Conservation (phyloP, 2,797 vertebrate species). For the Phrynocephalus forsythii region DNA sequence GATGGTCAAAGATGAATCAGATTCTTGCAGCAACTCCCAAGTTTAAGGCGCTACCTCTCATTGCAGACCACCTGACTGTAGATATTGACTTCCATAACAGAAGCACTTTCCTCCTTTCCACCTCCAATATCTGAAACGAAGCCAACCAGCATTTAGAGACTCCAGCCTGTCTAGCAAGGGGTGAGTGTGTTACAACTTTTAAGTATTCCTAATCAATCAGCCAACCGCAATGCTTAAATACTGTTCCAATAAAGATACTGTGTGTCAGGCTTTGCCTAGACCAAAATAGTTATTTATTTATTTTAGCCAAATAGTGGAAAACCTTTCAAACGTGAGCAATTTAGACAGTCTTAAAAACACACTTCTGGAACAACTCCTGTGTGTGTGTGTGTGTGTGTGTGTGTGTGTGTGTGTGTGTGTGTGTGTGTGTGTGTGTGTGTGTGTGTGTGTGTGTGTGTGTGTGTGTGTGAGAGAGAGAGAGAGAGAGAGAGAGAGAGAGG, state of each 20-base stretch:
- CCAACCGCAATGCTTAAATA: slow-evolving; percentile 25
- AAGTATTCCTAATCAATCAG: neutral
- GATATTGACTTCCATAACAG: slow-evolving; percentile 30
- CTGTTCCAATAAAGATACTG: slow-evolving; percentile 28
- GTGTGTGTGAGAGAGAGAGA: too few species aligned
- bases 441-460: too few species aligned
- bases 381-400: slow-evolving; percentile 39
- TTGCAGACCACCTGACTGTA: slow-evolving; percentile 14
- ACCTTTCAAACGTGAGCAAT: slow-evolving; percentile 40
- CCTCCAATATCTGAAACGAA: neutral
- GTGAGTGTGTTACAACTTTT: neutral
- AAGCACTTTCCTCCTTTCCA: neutral
- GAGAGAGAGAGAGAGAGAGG: too few species aligned
- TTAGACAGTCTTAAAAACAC: slow-evolving; percentile 49
- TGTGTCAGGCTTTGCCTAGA: slow-evolving; percentile 43
- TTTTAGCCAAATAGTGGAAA: slow-evolving; percentile 30
- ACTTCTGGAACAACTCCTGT: slow-evolving; percentile 58
- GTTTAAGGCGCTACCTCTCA: neutral
- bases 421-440: too few species aligned
- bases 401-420: too few species aligned
- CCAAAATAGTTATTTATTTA: neutral
- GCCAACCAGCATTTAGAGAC: slow-evolving; percentile 20
- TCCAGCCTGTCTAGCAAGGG: slow-evolving; percentile 29
- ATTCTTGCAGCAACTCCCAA: accelerated
- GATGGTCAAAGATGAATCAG: too few species aligned